Percentiles rank a stretch among this genome's conserved stretches.
These are phyloP conservation scores for Dendroctonus valens DNA, from an alignment of 1,140 invertebrate genomes.

Conservation along the genomic window DNA sequence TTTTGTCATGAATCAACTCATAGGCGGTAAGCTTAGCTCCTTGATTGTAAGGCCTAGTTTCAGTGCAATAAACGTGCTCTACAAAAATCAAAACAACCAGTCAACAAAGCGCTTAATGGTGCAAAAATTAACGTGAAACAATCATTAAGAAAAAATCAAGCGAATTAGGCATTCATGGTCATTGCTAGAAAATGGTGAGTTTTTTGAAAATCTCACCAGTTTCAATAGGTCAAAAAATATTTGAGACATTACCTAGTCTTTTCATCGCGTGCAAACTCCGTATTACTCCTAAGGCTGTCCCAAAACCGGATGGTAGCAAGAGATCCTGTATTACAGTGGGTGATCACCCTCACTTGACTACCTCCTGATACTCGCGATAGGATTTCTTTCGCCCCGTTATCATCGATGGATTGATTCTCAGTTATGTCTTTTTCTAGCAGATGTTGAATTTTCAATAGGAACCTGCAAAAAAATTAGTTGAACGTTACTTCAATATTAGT, in stretches of 20 bases:
- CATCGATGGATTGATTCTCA: constrained; percentile 84
- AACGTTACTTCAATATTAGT: neutral
- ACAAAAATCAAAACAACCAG: constrained; percentile 30
- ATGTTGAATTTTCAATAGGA: constrained; percentile 70
- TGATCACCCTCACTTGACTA: constrained; percentile 71
- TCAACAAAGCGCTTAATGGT: neutral
- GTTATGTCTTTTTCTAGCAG: constrained; percentile 84
- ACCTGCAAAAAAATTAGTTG: constrained; percentile 53
- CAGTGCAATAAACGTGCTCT: constrained; percentile 92
- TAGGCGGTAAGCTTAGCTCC: constrained; percentile 93
- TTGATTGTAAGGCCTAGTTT: constrained; percentile 98
- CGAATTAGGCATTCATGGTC: no score
- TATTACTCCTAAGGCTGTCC: constrained; percentile 95
- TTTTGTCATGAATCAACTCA: constrained; percentile 90
- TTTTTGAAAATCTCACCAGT: no score
- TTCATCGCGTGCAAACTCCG: constrained; percentile 70
- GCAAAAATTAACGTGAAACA: no score
- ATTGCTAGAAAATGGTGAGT: no score
- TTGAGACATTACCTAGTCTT: constrained; percentile 64
- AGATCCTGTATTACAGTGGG: constrained; percentile 98
- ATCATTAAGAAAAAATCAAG: no score
- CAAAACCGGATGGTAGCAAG: constrained; percentile 96
- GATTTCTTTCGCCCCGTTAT: constrained; percentile 77
- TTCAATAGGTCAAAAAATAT: no score
- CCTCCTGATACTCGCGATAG: constrained; percentile 57